Percentiles rank a stretch among this genome's conserved stretches.
These are phyloP conservation scores for Biston stratarius DNA, from an alignment of 2,888 invertebrate genomes.

Conservation along the genomic window DNA sequence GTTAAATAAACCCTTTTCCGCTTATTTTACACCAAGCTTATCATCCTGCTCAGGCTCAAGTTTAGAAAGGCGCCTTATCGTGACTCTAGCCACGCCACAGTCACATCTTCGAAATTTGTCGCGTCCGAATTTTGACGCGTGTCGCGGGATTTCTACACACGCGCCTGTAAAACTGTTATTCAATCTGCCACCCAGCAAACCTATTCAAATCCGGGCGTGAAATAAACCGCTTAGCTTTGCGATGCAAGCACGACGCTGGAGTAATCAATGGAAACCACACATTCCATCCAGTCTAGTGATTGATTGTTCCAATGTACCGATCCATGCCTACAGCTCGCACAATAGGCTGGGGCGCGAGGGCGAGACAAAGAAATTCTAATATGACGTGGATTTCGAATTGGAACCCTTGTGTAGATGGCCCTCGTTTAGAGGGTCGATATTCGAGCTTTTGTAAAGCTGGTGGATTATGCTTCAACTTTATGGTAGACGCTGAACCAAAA, in stretches of 20 bases:
- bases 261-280: constrained; percentile 48
- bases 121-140: constrained; percentile 12
- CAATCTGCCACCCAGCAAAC: constrained; percentile 38
- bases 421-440: constrained; percentile 22
- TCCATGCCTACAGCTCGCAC: constrained; percentile 31
- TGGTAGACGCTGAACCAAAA: neutral
- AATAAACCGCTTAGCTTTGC: constrained; percentile 45
- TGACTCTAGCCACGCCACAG: constrained; percentile 2
- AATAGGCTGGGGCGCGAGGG: constrained; percentile 26
- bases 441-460: constrained; percentile 16
- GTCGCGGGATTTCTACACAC: constrained; percentile 31
- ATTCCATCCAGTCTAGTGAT: constrained; percentile 46
- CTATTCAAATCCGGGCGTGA: constrained; percentile 41
- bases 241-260: constrained; percentile 39
- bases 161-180: constrained; percentile 37
- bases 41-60: too few species aligned
- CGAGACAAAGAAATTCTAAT: constrained; percentile 38
- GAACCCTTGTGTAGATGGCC: constrained; percentile 20
- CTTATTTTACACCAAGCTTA: too few species aligned
- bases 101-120: constrained; percentile 21
- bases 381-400: constrained; percentile 31
- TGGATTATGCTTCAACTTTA: constrained; percentile 5
- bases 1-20: too few species aligned
- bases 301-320: constrained; percentile 43
- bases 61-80: neutral